A percentile compares a stretch with the other conserved stretches of the same genome.
phyloP scores from a whole-genome alignment of 1,140 invertebrate genomes.

The Coboldia fuscipes region DNA sequence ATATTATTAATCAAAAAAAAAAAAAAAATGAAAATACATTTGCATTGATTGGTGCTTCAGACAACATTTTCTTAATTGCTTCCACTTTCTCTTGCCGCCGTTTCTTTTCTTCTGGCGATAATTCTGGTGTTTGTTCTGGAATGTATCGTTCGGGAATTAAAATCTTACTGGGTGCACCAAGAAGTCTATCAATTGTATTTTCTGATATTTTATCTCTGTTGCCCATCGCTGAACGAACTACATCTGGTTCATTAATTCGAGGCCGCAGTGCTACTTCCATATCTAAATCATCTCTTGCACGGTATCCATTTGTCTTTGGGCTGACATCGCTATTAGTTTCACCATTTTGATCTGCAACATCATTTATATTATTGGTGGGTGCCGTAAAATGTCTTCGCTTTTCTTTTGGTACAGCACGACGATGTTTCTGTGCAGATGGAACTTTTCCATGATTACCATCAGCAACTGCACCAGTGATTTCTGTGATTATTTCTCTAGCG shows the following conservation, averaged over 20 bases:
- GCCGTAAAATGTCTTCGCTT: slow-evolving; percentile 75
- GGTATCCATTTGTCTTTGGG: slow-evolving; percentile 29
- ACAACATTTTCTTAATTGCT: slow-evolving; percentile 75
- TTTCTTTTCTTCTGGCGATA: slow-evolving; percentile 61
- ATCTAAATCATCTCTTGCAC: slow-evolving; percentile 64
- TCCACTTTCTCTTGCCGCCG: slow-evolving; percentile 69
- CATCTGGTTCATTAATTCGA: slow-evolving; percentile 53
- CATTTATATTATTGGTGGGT: slow-evolving; percentile 44
- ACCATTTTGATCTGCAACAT: slow-evolving; percentile 30
- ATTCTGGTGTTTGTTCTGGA: slow-evolving; percentile 60
- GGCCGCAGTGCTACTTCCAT: slow-evolving; percentile 57
- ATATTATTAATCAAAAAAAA: no score
- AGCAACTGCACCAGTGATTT: slow-evolving; percentile 38
- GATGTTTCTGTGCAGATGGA: slow-evolving; percentile 22
- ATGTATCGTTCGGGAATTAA: slow-evolving; percentile 79
- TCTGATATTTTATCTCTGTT: slow-evolving; percentile 29
- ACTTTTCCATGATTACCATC: slow-evolving; percentile 23
- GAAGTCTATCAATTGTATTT: slow-evolving; percentile 60
- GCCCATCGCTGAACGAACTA: slow-evolving; percentile 56
- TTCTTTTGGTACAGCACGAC: slow-evolving; percentile 48
- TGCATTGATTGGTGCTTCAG: slow-evolving; percentile 34
- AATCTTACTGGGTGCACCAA: slow-evolving; percentile 74
- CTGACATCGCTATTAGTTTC: slow-evolving; percentile 27
- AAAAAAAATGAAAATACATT: no score
- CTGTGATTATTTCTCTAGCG: slow-evolving; percentile 61